These are phyloP conservation scores for Nyctibius bracteatus DNA, from an alignment of 2,113 vertebrate genomes.

Conservation along the genomic window DNA sequence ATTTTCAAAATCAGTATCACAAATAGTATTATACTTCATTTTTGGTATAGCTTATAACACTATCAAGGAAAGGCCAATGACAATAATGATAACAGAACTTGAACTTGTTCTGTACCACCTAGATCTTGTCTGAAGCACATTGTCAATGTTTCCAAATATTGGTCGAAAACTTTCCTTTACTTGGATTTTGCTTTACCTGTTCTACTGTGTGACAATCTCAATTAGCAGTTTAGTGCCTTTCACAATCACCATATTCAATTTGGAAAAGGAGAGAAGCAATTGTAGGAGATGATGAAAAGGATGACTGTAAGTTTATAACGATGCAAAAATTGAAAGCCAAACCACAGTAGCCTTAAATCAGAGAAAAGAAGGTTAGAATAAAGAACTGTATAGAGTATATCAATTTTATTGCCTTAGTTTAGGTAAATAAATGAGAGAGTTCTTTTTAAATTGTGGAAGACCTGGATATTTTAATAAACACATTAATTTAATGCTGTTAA, in stretches of 20 bases:
- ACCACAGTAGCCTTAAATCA: not conserved
- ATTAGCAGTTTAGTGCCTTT: not conserved
- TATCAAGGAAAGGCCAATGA: not conserved
- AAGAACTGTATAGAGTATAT: not conserved
- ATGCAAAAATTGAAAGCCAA: not conserved
- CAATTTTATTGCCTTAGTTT: not conserved
- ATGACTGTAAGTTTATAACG: not conserved
- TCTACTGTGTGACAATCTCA: not conserved
- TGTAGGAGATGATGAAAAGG: not conserved
- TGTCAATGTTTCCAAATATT: not conserved
- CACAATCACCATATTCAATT: not conserved
- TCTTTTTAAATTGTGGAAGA: constrained; percentile 32
- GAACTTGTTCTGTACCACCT: not conserved
- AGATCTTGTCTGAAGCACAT: not conserved
- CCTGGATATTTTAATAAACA: not conserved
- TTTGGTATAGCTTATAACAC: not conserved
- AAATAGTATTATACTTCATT: not conserved
- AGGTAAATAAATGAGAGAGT: not conserved
- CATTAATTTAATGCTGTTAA: not conserved
- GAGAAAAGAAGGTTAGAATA: not conserved
- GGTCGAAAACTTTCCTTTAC: not conserved
- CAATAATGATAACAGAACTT: not conserved
- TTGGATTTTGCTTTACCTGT: not conserved
- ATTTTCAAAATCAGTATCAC: not conserved
- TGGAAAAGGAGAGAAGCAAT: not conserved